A percentile compares a stretch with the other conserved stretches of the same genome.
These are phyloP conservation scores for Emberiza fucata DNA, from an alignment of 2,113 vertebrate genomes.

Conservation along the genomic window DNA sequence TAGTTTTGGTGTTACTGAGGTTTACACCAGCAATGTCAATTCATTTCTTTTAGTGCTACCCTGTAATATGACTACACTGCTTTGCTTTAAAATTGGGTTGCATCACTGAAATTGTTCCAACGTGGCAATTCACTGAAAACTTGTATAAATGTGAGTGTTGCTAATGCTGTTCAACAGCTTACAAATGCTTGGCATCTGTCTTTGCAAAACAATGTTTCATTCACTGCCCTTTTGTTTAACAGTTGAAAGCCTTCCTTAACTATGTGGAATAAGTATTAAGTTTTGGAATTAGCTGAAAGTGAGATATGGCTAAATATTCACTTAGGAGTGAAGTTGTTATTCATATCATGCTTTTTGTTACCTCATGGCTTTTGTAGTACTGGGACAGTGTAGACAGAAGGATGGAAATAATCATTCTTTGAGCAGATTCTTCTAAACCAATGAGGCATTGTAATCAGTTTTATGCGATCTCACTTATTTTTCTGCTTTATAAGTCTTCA, in stretches of 20 bases:
- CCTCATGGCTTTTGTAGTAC: background rate
- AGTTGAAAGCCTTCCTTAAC: background rate
- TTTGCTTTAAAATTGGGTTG: constrained; percentile 1
- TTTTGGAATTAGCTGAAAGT: background rate
- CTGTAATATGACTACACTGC: background rate
- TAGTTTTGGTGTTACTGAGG: background rate
- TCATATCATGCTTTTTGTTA: background rate
- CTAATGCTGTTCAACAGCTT: background rate
- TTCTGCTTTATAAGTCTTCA: background rate
- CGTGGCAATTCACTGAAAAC: background rate
- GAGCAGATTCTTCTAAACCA: background rate
- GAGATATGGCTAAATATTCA: background rate
- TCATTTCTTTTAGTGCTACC: background rate
- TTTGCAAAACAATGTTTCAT: background rate
- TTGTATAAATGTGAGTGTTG: background rate
- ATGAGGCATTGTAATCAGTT: background rate
- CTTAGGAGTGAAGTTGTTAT: background rate
- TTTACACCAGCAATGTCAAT: background rate
- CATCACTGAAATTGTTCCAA: constrained; percentile 4
- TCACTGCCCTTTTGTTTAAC: constrained; percentile 1
- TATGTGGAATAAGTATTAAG: background rate
- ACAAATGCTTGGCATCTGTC: background rate
- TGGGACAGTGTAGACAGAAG: background rate
- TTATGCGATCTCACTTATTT: background rate
- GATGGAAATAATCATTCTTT: background rate